Evolutionary conservation across 1,140 invertebrate genomes (phyloP).

Genomic region (Pseudomyrmex cubaensis): DNA sequence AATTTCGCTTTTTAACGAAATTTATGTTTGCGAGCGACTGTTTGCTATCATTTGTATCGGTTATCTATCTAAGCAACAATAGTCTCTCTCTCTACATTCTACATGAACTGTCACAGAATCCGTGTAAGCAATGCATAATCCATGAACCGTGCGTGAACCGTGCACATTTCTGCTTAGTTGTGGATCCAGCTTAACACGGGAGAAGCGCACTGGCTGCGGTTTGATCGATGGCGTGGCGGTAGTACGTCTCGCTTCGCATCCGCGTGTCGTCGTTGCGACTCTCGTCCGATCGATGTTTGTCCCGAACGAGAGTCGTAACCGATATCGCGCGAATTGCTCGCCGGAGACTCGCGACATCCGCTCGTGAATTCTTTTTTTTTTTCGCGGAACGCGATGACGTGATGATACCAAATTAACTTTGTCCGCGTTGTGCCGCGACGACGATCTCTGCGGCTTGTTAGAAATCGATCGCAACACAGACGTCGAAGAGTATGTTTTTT

Average conservation of each 20-base stretch:
- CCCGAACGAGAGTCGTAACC: slow-evolving; percentile 24
- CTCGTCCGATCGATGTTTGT: slow-evolving; percentile 35
- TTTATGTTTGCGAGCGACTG: background rate
- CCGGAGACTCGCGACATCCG: background rate
- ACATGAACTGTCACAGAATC: slow-evolving; percentile 26
- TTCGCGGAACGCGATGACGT: background rate
- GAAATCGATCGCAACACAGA: background rate
- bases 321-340: slow-evolving; percentile 18
- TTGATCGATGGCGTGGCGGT: slow-evolving; percentile 43
- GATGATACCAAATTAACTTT: slow-evolving; percentile 23
- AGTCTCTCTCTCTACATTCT: slow-evolving; percentile 24
- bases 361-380: background rate
- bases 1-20: too few species aligned
- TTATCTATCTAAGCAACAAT: slow-evolving; percentile 9
- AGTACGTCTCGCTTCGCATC: slow-evolving; percentile 38
- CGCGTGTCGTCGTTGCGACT: background rate
- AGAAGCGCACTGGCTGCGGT: slow-evolving; percentile 27
- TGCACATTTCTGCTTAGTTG: slow-evolving; percentile 26
- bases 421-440: background rate
- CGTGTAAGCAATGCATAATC: slow-evolving; percentile 33
- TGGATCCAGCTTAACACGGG: slow-evolving; percentile 39
- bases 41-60: slow-evolving; percentile 3
- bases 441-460: background rate
- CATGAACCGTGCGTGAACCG: slow-evolving; percentile 50
- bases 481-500: background rate